Conservation (phyloP, 1,140 invertebrate genomes). For the Asobara japonica region DNA sequence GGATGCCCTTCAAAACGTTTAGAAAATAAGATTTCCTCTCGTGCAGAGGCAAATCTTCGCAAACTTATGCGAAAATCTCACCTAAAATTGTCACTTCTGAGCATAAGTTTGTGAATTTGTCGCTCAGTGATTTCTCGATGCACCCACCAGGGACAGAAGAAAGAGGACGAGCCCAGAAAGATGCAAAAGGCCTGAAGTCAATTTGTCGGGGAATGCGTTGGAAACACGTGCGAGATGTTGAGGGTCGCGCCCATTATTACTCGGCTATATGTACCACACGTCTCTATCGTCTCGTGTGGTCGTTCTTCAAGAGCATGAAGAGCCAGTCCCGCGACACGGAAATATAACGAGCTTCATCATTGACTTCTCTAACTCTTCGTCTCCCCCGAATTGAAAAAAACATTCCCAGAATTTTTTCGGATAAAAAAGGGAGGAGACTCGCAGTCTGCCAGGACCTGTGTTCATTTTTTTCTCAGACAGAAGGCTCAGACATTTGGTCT, state of each 20-base stretch:
- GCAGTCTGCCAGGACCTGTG: constrained; percentile 45
- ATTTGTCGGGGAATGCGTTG: constrained; percentile 66
- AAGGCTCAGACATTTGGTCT: constrained; percentile 40
- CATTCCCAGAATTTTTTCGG: constrained; percentile 27
- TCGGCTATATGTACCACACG: constrained; percentile 16
- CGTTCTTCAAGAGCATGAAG: background rate
- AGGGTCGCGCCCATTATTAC: constrained; percentile 21
- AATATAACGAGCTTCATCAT: constrained; percentile 28
- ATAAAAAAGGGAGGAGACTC: constrained; percentile 43
- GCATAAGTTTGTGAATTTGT: too few species aligned
- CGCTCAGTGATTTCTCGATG: too few species aligned
- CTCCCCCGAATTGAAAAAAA: constrained; percentile 34
- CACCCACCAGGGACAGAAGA: background rate
- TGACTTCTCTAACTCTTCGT: constrained; percentile 26
- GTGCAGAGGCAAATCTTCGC: too few species aligned
- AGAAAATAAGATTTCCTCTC: too few species aligned
- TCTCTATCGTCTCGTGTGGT: constrained; percentile 27
- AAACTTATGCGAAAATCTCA: too few species aligned
- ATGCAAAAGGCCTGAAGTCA: constrained; percentile 62
- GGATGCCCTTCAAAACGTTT: too few species aligned
- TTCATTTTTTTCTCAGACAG: constrained; percentile 33
- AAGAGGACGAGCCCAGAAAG: constrained; percentile 11
- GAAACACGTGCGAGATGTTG: constrained; percentile 58
- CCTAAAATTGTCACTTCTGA: too few species aligned
- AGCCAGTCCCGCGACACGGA: constrained; percentile 13